Percentiles rank a stretch among this genome's conserved stretches.
Conservation (phyloP, 2,888 invertebrate genomes). For the Alloscopus bannaensis region DNA sequence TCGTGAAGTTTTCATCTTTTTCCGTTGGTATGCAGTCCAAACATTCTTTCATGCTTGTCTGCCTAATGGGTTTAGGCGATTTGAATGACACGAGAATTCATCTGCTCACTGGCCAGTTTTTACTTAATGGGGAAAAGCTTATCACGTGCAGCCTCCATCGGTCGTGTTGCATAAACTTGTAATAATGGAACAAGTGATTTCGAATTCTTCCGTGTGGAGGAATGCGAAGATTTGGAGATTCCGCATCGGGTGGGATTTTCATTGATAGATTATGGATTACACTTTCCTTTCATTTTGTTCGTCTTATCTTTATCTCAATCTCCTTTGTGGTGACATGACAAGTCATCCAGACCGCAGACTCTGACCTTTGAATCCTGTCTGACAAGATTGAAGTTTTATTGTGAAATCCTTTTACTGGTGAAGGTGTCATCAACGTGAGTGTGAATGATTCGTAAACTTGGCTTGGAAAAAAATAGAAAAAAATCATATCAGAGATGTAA, state of each 20-base stretch:
- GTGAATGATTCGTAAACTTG: neutral
- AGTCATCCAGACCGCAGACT: neutral
- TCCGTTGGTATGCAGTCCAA: too few relatives aligned
- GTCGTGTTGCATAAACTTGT: conserved; percentile 19
- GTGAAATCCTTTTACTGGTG: conserved; percentile 25
- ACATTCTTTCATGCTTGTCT: too few relatives aligned
- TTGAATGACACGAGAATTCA: conserved; percentile 29
- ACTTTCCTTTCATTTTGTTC: too few relatives aligned
- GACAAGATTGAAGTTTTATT: conserved; percentile 43
- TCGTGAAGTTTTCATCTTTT: too few relatives aligned
- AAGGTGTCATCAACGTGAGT: conserved; percentile 2
- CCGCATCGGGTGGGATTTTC: too few relatives aligned
- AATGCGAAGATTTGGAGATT: too few relatives aligned
- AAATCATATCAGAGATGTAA: too few relatives aligned
- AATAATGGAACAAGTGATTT: conserved; percentile 52
- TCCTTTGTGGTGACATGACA: neutral
- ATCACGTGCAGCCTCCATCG: conserved; percentile 14
- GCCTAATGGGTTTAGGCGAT: neutral
- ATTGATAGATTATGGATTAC: too few relatives aligned
- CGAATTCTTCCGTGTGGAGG: conserved; percentile 33
- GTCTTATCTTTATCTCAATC: too few relatives aligned
- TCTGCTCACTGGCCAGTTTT: conserved; percentile 26
- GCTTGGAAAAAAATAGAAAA: neutral
- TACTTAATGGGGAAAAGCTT: conserved; percentile 24
- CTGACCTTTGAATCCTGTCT: conserved; percentile 48